Evolutionary conservation across 2,888 invertebrate genomes (phyloP), one percentile per base, ranked within the genome.

Genomic region (Furcula furcula): DNA sequence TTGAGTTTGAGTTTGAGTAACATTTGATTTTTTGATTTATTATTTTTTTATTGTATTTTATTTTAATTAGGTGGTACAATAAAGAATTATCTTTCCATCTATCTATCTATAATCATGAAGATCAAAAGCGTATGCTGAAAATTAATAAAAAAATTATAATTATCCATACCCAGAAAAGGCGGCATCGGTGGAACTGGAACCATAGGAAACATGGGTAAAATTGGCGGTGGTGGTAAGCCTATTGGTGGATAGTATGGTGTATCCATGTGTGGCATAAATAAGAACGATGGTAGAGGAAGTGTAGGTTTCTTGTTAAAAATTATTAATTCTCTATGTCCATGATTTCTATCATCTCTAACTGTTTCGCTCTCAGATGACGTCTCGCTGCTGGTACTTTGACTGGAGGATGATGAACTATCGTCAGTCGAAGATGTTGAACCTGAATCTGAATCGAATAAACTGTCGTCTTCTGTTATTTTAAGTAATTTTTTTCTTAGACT

Each of bases 171-270:
- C 65, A 64, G 52, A 25, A 44, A 43, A 21, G 63, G 59, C 14
- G 55, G 55, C 18, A 82, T 65, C 1, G 84, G 83, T 18, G 85
- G 85, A 1, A 84, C 70, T 3, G 86, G 86, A 14, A 82, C 64
- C 65, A 85, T 68, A 0, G 86, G 86, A 36, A 77, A 85, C 86
- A 87, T 83, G 0, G 82, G 85, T 15, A 80, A 39, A 1, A 64
- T 51, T 2, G 80, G 76, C 7, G 84, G 81, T 6, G 77, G 72
- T 4, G 83, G 80, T 13, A 87, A 42, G 0, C 80, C 83, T 36
- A 87, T 67, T 0, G 87, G 86, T 4, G 86, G 86, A 38, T 72
- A 87, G 45, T 65, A 86, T 1, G 83, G 76, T 10, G 85, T 80
- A 6, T 79, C 76, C 55, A 81, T 65, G 31, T 70, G 79, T 3